phyloP scores from a whole-genome alignment of 2,888 invertebrate species.

The Andrena haemorrhoa region DNA sequence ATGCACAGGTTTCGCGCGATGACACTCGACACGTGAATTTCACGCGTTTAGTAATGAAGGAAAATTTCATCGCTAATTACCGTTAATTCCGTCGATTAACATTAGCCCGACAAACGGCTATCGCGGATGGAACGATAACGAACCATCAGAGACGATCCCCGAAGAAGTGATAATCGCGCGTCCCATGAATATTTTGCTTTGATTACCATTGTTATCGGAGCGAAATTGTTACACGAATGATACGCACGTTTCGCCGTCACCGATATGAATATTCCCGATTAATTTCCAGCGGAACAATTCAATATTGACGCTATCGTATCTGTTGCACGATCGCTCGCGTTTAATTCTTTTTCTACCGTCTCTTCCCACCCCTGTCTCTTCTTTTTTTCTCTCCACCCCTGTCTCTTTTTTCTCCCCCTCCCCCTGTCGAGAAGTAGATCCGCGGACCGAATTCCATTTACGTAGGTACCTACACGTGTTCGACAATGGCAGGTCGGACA shows the following conservation, averaged over 20 bases:
- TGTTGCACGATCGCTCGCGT: not conserved
- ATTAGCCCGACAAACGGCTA: slow-evolving; percentile 9
- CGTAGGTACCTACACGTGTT: not conserved
- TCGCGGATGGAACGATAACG: not conserved
- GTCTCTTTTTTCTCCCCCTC: not conserved
- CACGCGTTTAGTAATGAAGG: not conserved
- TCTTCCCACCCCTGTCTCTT: not conserved
- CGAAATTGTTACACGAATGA: slow-evolving; percentile 39
- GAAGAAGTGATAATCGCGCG: slow-evolving; percentile 19
- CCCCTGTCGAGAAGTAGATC: not conserved
- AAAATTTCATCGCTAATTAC: slow-evolving; percentile 25
- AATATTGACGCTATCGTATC: slow-evolving; percentile 29
- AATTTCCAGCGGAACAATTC: slow-evolving; percentile 36
- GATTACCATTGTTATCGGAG: slow-evolving; percentile 29
- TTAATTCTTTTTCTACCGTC: slow-evolving; percentile 1
- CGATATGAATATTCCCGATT: slow-evolving; percentile 41
- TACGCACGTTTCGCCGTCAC: slow-evolving; percentile 19
- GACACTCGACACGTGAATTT: not conserved
- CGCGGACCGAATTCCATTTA: not conserved
- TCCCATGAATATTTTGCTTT: slow-evolving; percentile 32
- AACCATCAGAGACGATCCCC: slow-evolving; percentile 6
- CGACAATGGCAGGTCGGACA: not conserved
- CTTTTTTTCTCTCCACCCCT: too few species aligned
- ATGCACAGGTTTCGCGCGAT: not conserved
- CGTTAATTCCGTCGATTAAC: slow-evolving; percentile 24